These are phyloP conservation scores for Euura saliciscinereae DNA, from an alignment of 1,140 invertebrate genomes.

Conservation along the genomic window DNA sequence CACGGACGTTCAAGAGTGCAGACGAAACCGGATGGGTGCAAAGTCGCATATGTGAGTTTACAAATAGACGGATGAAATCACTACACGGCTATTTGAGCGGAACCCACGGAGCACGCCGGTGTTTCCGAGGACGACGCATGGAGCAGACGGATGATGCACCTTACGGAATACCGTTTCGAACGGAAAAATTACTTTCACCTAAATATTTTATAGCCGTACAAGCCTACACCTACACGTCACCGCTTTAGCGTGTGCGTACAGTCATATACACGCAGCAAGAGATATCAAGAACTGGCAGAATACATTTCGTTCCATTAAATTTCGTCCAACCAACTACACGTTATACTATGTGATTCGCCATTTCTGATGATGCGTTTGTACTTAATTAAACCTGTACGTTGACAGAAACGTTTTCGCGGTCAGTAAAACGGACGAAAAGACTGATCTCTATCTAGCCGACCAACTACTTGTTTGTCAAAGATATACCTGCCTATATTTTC, in stretches of 20 bases:
- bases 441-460: not conserved
- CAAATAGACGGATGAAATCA: conserved; percentile 2
- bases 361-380: no score
- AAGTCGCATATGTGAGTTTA: not conserved
- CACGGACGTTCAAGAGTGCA: not conserved
- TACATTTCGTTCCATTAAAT: no score
- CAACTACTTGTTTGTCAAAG: not conserved
- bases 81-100: not conserved
- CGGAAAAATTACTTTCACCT: not conserved
- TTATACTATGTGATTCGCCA: no score
- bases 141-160: not conserved
- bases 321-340: no score
- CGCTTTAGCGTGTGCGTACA: no score
- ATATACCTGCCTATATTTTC: no score
- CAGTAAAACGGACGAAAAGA: not conserved
- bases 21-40: not conserved
- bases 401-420: no score
- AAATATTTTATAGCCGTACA: no score
- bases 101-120: not conserved
- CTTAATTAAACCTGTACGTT: no score
- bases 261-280: no score
- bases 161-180: not conserved
- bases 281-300: no score
- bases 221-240: no score
- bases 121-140: not conserved